A percentile compares a stretch with the other conserved stretches of the same genome.
Evolutionary conservation across 2,888 invertebrate genomes (phyloP).

Genomic region (Sinotaia quadrata): DNA sequence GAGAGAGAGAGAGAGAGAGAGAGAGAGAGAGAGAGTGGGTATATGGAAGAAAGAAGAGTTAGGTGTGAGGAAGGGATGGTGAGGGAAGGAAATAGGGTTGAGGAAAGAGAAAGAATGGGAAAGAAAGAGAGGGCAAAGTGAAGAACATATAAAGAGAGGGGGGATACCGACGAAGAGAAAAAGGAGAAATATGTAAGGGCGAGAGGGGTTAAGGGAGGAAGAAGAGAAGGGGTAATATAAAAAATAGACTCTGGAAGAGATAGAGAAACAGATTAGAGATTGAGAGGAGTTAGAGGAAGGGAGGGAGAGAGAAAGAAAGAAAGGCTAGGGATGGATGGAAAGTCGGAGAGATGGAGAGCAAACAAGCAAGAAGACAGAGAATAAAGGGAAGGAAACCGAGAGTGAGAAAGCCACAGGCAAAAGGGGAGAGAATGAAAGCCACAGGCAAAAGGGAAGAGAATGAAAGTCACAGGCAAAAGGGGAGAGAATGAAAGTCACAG

Average conservation of each 20-base stretch:
- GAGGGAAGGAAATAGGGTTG: background rate
- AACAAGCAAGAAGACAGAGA: background rate
- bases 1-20: background rate
- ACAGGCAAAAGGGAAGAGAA: too few species aligned
- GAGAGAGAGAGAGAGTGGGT: background rate
- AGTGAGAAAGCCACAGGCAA: background rate
- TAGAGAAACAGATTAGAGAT: background rate
- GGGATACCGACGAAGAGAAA: background rate
- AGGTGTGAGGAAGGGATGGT: background rate
- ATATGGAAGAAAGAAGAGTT: background rate
- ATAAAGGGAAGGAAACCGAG: background rate
- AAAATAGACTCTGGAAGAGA: background rate
- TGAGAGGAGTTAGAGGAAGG: background rate
- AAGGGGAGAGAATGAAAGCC: background rate
- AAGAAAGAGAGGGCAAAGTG: background rate
- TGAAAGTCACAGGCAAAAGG: background rate
- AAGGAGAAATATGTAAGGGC: background rate
- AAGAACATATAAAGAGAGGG: background rate
- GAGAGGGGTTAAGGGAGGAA: background rate
- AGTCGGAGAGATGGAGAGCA: background rate
- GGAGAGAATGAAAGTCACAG: background rate
- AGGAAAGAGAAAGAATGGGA: background rate
- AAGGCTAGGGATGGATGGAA: background rate
- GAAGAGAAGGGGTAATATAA: background rate
- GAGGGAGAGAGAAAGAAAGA: background rate